Conservation (phyloP, 1,140 invertebrate genomes). For the Drosophila fuyamai region DNA sequence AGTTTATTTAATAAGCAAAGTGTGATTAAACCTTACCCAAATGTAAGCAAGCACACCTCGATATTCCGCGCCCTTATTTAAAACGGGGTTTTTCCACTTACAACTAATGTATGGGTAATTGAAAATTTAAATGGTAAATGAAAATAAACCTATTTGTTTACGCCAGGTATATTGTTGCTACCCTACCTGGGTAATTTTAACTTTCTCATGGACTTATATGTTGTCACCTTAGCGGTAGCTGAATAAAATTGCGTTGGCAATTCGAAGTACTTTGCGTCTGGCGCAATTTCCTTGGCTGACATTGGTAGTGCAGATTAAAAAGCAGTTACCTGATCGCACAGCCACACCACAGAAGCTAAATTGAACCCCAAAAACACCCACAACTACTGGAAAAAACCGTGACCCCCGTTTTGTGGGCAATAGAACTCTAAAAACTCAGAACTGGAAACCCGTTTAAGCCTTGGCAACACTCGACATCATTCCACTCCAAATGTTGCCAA, state of each 20-base stretch:
- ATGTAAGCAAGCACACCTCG: background rate
- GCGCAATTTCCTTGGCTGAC: slow-evolving; percentile 43
- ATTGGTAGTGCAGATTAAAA: slow-evolving; percentile 57
- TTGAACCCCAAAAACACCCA: slow-evolving; percentile 18
- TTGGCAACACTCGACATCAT: slow-evolving; percentile 27
- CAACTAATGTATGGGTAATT: background rate
- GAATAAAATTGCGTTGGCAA: slow-evolving; percentile 38
- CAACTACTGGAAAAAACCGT: slow-evolving; percentile 9
- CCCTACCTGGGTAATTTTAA: background rate
- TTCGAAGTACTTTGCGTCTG: slow-evolving; percentile 55
- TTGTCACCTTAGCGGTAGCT: background rate
- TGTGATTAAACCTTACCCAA: background rate
- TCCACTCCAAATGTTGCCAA: slow-evolving; percentile 24
- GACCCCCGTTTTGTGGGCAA: slow-evolving; percentile 19
- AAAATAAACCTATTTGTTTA: slow-evolving; percentile 2
- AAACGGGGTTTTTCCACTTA: too few relatives aligned
- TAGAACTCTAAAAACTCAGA: slow-evolving; percentile 30
- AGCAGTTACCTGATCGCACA: slow-evolving; percentile 23
- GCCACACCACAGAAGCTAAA: slow-evolving; percentile 3
- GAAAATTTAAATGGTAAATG: background rate
- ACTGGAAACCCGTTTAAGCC: slow-evolving; percentile 49
- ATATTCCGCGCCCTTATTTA: too few relatives aligned
- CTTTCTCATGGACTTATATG: background rate
- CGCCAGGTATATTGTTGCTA: background rate
- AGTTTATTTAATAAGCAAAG: too few relatives aligned